phyloP scores from a whole-genome alignment of 2,797 vertebrate genomes.

The Chelonia mydas region DNA sequence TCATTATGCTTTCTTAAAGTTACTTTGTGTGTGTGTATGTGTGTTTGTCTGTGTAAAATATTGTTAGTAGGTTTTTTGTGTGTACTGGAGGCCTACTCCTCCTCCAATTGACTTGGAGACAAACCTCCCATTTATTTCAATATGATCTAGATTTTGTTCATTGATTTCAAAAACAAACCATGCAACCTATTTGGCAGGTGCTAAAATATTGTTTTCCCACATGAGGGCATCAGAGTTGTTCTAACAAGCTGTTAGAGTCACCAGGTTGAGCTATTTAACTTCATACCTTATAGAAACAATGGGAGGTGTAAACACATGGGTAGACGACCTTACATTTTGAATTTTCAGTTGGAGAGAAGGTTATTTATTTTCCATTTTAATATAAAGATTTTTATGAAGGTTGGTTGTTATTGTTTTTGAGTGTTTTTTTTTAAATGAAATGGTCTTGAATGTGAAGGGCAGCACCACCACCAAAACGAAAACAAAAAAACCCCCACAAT shows the following conservation, averaged over 20 bases:
- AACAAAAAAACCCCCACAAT: neutral
- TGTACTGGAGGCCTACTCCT: neutral
- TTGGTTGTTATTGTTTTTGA: no score
- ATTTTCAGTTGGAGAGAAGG: neutral
- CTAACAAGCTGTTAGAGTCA: conserved; percentile 21
- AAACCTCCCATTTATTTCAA: neutral
- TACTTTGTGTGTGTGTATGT: no score
- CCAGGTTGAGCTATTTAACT: conserved; percentile 13
- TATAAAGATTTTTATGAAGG: neutral
- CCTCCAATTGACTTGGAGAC: neutral
- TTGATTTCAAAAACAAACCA: neutral
- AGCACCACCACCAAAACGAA: neutral
- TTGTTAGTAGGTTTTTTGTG: neutral
- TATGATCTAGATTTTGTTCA: neutral
- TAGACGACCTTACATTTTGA: conserved; percentile 4
- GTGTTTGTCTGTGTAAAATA: no score
- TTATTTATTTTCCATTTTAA: neutral
- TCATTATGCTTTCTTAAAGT: neutral
- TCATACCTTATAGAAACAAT: conserved; percentile 15
- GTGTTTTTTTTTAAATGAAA: neutral
- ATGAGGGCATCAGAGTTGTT: conserved; percentile 80
- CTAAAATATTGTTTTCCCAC: conserved; percentile 75
- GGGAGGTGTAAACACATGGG: neutral
- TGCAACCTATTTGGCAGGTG: conserved; percentile 5
- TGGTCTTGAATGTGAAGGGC: neutral